Percentiles rank a stretch among this genome's conserved stretches.
Conservation (phyloP, 2,113 vertebrate genomes). For the Blennius ocellaris region DNA sequence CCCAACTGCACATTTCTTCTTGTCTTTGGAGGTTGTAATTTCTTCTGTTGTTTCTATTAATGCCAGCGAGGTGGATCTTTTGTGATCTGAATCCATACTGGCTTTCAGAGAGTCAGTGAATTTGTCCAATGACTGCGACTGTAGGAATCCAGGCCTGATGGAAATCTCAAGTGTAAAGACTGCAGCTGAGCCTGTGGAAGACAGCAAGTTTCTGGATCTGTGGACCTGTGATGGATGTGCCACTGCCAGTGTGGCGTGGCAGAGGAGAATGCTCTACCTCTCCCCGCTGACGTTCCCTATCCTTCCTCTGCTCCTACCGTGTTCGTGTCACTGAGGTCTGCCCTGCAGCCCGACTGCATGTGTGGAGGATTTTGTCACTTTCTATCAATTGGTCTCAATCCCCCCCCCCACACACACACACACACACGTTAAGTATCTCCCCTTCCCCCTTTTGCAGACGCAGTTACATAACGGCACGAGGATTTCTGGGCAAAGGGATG, state of each 20-base stretch:
- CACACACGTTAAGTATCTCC: conserved; percentile 24
- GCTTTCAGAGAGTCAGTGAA: too few species aligned
- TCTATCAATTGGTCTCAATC: conserved; percentile 61
- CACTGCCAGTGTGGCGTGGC: conserved; percentile 20
- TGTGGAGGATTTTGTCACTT: conserved; percentile 73
- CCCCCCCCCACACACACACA: conserved; percentile 20
- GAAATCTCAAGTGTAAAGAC: conserved; percentile 16
- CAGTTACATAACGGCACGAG: conserved; percentile 73
- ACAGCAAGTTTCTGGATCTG: conserved; percentile 9
- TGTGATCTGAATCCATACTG: too few species aligned
- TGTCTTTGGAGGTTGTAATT: too few species aligned
- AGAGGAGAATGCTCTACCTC: conserved; percentile 37
- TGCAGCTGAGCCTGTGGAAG: not conserved
- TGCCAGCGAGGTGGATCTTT: too few species aligned
- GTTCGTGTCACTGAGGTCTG: conserved; percentile 68
- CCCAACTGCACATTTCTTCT: too few species aligned
- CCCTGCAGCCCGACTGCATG: conserved; percentile 60
- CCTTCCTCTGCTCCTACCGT: conserved; percentile 34
- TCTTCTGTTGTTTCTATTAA: too few species aligned
- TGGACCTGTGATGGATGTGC: conserved; percentile 45
- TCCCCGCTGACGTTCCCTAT: conserved; percentile 35
- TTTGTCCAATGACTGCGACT: conserved; percentile 3
- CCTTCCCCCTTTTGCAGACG: conserved; percentile 55
- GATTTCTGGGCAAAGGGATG: conserved; percentile 62
- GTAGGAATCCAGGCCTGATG: not conserved